A percentile compares a stretch with the other conserved stretches of the same genome.
These are phyloP conservation scores for Tringa solitaria DNA, from an alignment of 2,113 vertebrate species.

Conservation along the genomic window DNA sequence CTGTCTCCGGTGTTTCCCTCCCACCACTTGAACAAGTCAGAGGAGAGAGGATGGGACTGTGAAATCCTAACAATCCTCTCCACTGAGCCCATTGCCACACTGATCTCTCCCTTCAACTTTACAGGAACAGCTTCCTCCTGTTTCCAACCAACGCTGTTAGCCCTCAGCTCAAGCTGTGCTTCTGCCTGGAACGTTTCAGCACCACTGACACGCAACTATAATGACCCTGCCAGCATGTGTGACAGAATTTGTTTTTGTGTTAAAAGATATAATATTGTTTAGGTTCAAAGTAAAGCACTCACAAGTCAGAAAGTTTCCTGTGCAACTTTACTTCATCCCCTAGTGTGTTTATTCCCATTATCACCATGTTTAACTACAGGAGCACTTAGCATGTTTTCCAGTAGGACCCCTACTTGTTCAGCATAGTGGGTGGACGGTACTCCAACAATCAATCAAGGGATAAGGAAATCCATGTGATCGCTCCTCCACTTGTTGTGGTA, in stretches of 20 bases:
- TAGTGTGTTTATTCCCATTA: slow-evolving; percentile 52
- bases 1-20: neutral
- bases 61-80: neutral
- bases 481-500: neutral
- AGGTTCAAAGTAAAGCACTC: slow-evolving; percentile 42
- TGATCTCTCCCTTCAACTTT: slow-evolving; percentile 41
- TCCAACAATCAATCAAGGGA: slow-evolving; percentile 27
- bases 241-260: slow-evolving; percentile 19
- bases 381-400: slow-evolving; percentile 44
- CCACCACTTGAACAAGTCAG: neutral
- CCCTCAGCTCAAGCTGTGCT: slow-evolving; percentile 21
- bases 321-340: slow-evolving; percentile 20
- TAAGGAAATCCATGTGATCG: neutral
- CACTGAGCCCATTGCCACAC: slow-evolving; percentile 11
- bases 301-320: slow-evolving; percentile 37
- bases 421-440: neutral
- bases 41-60: neutral
- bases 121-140: slow-evolving; percentile 41
- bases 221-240: slow-evolving; percentile 28
- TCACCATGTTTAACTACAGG: slow-evolving; percentile 33
- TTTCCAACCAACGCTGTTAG: neutral
- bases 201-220: neutral
- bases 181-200: slow-evolving; percentile 55
- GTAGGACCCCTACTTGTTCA: slow-evolving; percentile 1
- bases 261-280: slow-evolving; percentile 44